phyloP scores from a whole-genome alignment of 2,797 vertebrate genomes.

The Cyclura pinguis region DNA sequence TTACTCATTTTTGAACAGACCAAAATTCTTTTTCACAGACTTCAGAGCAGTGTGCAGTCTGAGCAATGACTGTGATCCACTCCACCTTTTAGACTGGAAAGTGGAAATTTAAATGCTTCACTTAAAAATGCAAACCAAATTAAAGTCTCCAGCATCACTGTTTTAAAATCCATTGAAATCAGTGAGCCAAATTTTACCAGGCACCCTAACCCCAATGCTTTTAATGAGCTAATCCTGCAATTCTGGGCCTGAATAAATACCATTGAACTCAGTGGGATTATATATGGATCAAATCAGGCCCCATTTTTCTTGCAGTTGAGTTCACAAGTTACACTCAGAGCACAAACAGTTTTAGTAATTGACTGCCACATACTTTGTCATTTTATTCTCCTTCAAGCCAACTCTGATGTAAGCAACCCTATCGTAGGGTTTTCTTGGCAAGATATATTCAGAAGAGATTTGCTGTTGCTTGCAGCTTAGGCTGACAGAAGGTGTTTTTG shows the following conservation, averaged over 20 bases:
- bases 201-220: neutral
- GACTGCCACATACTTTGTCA: neutral
- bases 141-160: neutral
- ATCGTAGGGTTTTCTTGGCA: too few species aligned
- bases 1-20: neutral
- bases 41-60: neutral
- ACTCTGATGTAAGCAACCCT: too few species aligned
- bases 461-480: too few species aligned
- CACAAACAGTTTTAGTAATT: neutral
- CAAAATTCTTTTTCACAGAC: neutral
- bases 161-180: constrained; percentile 3
- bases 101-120: neutral
- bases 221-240: neutral
- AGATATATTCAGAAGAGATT: too few species aligned
- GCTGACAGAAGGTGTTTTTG: too few species aligned
- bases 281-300: neutral
- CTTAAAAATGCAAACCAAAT: neutral
- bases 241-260: neutral
- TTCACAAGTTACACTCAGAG: constrained; percentile 9
- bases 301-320: neutral
- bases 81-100: neutral
- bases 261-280: neutral
- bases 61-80: neutral
- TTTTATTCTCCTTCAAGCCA: too few species aligned
- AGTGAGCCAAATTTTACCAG: neutral